Evolutionary conservation across 2,797 vertebrate species (phyloP), one percentile per base, ranked within the genome.

Genomic region (Anableps anableps): DNA sequence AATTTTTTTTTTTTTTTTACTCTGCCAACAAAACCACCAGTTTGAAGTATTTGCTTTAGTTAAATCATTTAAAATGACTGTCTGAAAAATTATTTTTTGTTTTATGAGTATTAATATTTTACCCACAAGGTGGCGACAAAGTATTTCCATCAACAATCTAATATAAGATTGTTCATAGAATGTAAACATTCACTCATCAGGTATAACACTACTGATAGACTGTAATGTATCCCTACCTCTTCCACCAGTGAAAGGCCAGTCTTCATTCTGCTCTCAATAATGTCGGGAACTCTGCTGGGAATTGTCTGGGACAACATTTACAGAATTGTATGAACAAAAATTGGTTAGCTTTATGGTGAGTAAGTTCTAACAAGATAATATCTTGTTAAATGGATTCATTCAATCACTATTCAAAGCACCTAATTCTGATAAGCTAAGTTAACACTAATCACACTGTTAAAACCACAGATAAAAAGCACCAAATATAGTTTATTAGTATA

Each of bases 161-260:
- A n/a, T n/a, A n/a, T 3, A 53, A 4, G 3, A 2, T 53, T 5
- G 51, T 21, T 53, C 51, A 53, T 23, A 21, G 19, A n/a, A 38
- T 38, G 21, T 70, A 43, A 43, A 70, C 43, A n/a, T 10, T 26
- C 38, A 43, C 5, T 68, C 6, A 43, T 41, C 5, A 43, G 38
- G 38, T 8, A 14, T 38, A 16, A 58, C 26, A 75, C 17, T 26
- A 29, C 9, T 55, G 34, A 74, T 53, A 16, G 14, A 5, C 0
- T 43, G 16, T 16, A 66, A 68, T 72, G 8, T 6, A 72, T 26
- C 47, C 84, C 0, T 96, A 97, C 96, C 95, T 98, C 96, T 89
- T 95, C 95, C 89, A 95, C 92, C 77, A 96, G 95, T 88, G 97
- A 96, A 77, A 95, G 94, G 62, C 95, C 91, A 86, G 96, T 95